Conservation (phyloP, 2,888 invertebrate genomes). For the Myathropa florea region DNA sequence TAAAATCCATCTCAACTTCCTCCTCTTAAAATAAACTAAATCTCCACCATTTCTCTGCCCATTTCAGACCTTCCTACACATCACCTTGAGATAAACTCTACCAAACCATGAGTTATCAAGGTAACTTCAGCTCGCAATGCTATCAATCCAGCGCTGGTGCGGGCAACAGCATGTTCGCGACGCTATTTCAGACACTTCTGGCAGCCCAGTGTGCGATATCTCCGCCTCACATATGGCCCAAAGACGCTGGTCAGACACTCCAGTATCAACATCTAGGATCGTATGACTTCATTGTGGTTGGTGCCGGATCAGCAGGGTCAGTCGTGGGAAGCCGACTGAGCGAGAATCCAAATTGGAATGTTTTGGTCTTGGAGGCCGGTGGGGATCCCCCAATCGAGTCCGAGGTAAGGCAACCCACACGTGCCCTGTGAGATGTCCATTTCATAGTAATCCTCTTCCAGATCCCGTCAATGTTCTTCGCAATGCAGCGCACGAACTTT, state of each 20-base stretch:
- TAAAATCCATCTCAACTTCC: too few relatives aligned
- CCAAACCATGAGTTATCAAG: too few relatives aligned
- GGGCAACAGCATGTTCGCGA: conserved; percentile 81
- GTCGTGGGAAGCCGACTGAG: conserved; percentile 74
- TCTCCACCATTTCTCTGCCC: too few relatives aligned
- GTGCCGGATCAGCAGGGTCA: conserved; percentile 64
- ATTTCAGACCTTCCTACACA: too few relatives aligned
- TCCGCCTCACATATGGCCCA: conserved; percentile 81
- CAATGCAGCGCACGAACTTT: conserved; percentile 69
- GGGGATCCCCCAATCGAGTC: conserved; percentile 74
- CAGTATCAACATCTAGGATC: conserved; percentile 74
- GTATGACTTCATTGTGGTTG: conserved; percentile 39
- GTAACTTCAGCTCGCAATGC: conserved; percentile 71
- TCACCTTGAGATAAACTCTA: background rate
- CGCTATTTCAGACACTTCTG: conserved; percentile 83
- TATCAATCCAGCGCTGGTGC: conserved; percentile 73
- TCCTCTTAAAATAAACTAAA: too few relatives aligned
- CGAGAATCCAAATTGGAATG: conserved; percentile 73
- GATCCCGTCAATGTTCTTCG: conserved; percentile 74
- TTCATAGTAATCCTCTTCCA: conserved; percentile 35
- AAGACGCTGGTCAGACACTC: conserved; percentile 76
- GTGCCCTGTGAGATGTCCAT: background rate
- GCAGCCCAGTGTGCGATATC: conserved; percentile 83
- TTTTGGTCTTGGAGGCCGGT: conserved; percentile 74
- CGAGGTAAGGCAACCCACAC: conserved; percentile 49